Percentiles rank a stretch among this genome's conserved stretches.
Evolutionary conservation across 2,113 vertebrate genomes (phyloP).

Genomic region (Neopipo cinnamomea): DNA sequence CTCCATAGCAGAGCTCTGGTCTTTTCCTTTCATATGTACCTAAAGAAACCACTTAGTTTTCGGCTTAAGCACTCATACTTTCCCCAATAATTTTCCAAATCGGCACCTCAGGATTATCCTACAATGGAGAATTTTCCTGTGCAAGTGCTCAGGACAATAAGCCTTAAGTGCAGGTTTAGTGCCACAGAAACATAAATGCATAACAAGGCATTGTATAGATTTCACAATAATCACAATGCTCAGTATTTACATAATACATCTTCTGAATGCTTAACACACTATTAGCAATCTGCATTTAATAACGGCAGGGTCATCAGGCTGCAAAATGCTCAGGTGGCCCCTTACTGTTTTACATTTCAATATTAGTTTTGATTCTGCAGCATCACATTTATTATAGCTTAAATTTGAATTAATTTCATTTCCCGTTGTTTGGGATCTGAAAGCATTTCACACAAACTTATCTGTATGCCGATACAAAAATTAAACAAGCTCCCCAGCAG

Average conservation of each 20-base stretch:
- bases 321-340: background rate
- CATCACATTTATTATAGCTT: background rate
- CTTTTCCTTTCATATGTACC: background rate
- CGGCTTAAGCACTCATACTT: background rate
- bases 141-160: background rate
- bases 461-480: background rate
- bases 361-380: background rate
- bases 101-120: background rate
- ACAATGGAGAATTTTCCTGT: background rate
- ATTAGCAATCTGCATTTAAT: background rate
- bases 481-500: background rate
- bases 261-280: background rate
- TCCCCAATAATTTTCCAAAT: background rate
- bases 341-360: background rate
- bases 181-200: background rate
- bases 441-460: background rate
- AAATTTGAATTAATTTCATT: background rate
- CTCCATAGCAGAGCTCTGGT: background rate
- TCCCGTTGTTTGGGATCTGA: background rate
- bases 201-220: background rate
- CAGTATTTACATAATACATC: background rate
- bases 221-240: background rate
- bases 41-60: background rate
- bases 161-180: background rate
- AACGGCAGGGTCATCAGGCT: background rate